Conservation (phyloP, 2,113 vertebrate genomes). For the Ranitomeya imitator region DNA sequence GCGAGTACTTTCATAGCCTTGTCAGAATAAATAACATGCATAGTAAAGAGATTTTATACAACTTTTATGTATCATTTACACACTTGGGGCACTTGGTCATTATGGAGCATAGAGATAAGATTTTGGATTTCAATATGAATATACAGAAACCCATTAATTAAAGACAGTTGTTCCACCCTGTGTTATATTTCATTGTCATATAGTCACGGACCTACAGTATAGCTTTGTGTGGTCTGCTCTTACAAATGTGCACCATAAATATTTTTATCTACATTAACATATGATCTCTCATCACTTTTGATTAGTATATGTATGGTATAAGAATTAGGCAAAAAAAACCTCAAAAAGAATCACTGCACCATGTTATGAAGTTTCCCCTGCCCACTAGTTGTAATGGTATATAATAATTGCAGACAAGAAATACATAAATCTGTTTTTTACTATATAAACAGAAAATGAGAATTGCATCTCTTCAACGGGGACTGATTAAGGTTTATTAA, state of each 20-base stretch:
- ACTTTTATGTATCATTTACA: slow-evolving; percentile 33
- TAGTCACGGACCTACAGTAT: background rate
- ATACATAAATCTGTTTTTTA: too few relatives aligned
- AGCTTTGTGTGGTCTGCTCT: background rate
- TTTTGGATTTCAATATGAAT: slow-evolving; percentile 27
- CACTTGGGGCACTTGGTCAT: background rate
- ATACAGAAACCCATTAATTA: background rate
- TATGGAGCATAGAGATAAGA: background rate
- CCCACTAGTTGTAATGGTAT: too few relatives aligned
- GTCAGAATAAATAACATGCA: slow-evolving; percentile 52
- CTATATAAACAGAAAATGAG: too few relatives aligned
- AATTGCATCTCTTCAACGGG: too few relatives aligned
- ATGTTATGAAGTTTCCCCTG: too few relatives aligned
- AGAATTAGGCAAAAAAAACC: too few relatives aligned
- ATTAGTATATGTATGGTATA: too few relatives aligned
- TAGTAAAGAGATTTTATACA: slow-evolving; percentile 53
- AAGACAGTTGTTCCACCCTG: background rate
- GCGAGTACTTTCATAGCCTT: slow-evolving; percentile 47
- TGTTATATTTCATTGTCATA: background rate
- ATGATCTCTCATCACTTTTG: too few relatives aligned
- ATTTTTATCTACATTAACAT: background rate
- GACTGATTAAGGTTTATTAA: too few relatives aligned
- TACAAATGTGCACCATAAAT: background rate
- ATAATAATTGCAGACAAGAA: too few relatives aligned
- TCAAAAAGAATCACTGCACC: too few relatives aligned